Conservation (phyloP, 2,797 vertebrate species). For the Phrynocephalus forsythii region DNA sequence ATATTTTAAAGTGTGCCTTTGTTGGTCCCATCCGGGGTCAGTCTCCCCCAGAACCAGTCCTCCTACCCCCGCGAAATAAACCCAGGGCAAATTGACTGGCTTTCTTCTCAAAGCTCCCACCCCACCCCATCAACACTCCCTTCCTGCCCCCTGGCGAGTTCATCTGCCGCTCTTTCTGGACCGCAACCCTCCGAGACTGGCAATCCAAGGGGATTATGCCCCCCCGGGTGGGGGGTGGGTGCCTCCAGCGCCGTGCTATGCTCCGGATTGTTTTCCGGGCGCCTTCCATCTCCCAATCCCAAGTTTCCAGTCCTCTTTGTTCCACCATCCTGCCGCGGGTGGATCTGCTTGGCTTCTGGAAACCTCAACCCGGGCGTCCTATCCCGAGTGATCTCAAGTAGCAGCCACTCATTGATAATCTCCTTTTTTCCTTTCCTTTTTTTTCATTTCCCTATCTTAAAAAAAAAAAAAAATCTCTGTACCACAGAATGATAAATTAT, state of each 20-base stretch:
- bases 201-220: no score
- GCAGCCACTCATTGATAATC: no score
- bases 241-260: background rate
- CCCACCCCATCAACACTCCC: background rate
- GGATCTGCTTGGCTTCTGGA: background rate
- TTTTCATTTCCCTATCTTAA: background rate
- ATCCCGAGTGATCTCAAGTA: no score
- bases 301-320: constrained; percentile 3
- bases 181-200: no score
- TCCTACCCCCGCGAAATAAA: background rate
- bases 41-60: no score
- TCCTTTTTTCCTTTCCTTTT: background rate
- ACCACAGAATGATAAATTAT: no score
- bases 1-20: background rate
- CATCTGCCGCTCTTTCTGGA: no score
- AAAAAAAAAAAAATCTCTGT: no score
- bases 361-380: background rate
- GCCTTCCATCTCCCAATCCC: background rate
- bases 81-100: background rate
- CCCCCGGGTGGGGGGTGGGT: background rate
- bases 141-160: background rate
- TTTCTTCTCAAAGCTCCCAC: background rate
- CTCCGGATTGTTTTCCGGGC: background rate
- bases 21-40: no score
- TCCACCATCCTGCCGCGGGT: background rate